Evolutionary conservation across 2,797 vertebrate genomes (phyloP), one percentile per base, ranked within the genome.

Genomic region (Prunella strophiata): DNA sequence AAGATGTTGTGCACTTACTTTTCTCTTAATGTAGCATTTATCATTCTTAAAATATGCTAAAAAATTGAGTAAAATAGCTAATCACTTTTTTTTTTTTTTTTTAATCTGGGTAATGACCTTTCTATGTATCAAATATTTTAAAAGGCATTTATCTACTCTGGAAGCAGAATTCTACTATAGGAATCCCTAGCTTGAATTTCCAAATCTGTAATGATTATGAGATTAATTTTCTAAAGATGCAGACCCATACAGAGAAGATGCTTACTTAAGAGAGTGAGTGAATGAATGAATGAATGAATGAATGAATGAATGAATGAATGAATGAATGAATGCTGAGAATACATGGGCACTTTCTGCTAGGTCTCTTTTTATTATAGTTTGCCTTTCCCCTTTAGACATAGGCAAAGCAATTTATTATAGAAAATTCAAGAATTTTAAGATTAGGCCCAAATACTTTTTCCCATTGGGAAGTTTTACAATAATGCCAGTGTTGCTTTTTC

Each of bases 1-100:
- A 92, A 77, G 10, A 43, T 43, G 7, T 80, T 67, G 38, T 50
- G 30, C 43, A 92, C 23, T 30, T 55, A 58, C n/a, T 11, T 63
- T n/a, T 66, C 45, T 61, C 51, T 58, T 92, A 93, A 80, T 3
- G 1, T 12, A 43, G 59, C 18, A 86, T 63, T 51, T 52, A 76
- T 11, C 38, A 83, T 43, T 42, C 68, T 45, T 29, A 74, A 76
- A 85, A 75, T 26, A 71, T 1, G 7, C 38, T 15, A 16, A 88
- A 88, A 84, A 93, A 73, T 29, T 7, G 75, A 86, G 9, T 52
- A 51, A 89, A 94, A 43, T 88, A 88, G 66, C 62, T 66, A 96
- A 81, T 52, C 30, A 81, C n/a, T 26, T 36, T 36, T 54, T 71
- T 42, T 57, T 26, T 36, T 57, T 26, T 36, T 82, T 82, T 73